Base-by-base conservation (phyloP, 2,888 invertebrate genomes). In the Thalpophila matura region DNA sequence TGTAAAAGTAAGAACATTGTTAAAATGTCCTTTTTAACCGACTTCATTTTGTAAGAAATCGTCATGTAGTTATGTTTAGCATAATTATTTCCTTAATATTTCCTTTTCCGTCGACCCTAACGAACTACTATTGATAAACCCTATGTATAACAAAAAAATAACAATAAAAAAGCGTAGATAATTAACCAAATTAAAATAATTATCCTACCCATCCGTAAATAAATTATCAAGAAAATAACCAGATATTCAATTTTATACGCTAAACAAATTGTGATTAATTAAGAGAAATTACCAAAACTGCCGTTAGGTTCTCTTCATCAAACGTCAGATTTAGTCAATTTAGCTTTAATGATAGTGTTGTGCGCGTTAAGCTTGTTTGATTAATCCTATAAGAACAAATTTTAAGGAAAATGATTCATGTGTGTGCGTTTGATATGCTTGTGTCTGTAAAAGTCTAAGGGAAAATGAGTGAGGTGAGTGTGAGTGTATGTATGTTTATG, bases 311-410 rank as follows among this genome's bases (percentile, higher is more conserved):
- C 89, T 91, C 91, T 94, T 91, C 93, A 92, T 93, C 92, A 92
- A 92, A 92, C 77, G 93, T 94, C 93, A 85, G 94, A 94, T 94
- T 93, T 93, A 88, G 90, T 89, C 86, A 91, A 90, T 91, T 92
- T 91, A 87, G 83, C 85, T 90, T 86, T 92, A 93, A 92, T 92
- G 89, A 92, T 90, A 90, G 89, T 85, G 86, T 86, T 88, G 84
- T 86, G 83, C 77, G 86, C 84, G 87, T 84, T 93, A 93, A 94
- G 89, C 91, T 86, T 66, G 61, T 74, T 81, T 93, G 92, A 94
- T 93, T 91, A 90, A 94, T 94, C 83, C 79, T 86, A 86, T 81
- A 84, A 85, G 86, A 88, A 85, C 81, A 79, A 84, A 87, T 86
- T 88, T 86, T 86, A 82, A 84, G 83, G 85, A 84, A 83, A 82